Percentiles rank a stretch among this genome's conserved stretches.
phyloP scores from a whole-genome alignment of 2,888 invertebrate species.

The Conchocele bisecta region DNA sequence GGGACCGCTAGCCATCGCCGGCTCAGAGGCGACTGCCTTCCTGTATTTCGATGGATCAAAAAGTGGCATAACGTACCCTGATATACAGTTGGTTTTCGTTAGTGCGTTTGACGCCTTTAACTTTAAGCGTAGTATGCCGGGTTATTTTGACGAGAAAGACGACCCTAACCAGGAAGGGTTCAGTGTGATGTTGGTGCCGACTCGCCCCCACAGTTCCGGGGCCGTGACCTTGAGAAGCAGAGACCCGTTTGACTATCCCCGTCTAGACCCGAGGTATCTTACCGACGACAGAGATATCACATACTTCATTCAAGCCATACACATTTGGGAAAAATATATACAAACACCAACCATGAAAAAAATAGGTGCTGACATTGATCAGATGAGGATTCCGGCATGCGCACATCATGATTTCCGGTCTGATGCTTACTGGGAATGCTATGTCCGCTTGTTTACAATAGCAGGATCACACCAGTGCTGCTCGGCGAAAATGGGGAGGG shows the following conservation, averaged over 20 bases:
- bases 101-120: too few species aligned
- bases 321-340: slow-evolving; percentile 26
- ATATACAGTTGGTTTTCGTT: slow-evolving; percentile 24
- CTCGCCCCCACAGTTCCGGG: slow-evolving; percentile 89
- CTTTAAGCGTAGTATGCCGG: too few species aligned
- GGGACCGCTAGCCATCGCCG: slow-evolving; percentile 3
- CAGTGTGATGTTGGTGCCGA: slow-evolving; percentile 4
- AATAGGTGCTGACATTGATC: slow-evolving; percentile 20
- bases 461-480: slow-evolving; percentile 31
- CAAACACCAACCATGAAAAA: slow-evolving; percentile 35
- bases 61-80: slow-evolving; percentile 18
- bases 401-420: slow-evolving; percentile 20
- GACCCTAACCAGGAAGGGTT: slow-evolving; percentile 71
- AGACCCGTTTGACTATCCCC: slow-evolving; percentile 90
- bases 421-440: slow-evolving; percentile 50
- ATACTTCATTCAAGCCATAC: slow-evolving; percentile 25
- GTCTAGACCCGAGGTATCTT: slow-evolving; percentile 96
- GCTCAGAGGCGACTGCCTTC: slow-evolving; percentile 16
- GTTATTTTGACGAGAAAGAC: neutral
- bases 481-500: slow-evolving; percentile 48
- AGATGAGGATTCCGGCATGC: slow-evolving; percentile 16
- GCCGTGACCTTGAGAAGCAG: slow-evolving; percentile 89
- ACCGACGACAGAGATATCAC: slow-evolving; percentile 77
- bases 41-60: slow-evolving; percentile 8
- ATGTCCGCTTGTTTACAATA: slow-evolving; percentile 29